These are phyloP conservation scores for Gastrophysa polygoni DNA, from an alignment of 2,888 invertebrate species.

Conservation along the genomic window DNA sequence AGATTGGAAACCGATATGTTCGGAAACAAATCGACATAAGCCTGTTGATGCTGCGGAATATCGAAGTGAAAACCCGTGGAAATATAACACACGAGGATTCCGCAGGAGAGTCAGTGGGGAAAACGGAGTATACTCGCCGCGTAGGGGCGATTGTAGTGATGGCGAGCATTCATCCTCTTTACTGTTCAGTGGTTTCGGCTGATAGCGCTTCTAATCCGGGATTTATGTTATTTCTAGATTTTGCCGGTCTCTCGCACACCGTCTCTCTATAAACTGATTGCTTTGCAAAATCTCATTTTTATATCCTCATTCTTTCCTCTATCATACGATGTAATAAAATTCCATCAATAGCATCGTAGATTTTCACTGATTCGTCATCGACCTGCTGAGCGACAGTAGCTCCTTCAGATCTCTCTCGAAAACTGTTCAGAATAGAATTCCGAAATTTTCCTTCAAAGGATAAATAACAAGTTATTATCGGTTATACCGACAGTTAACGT, in stretches of 20 bases:
- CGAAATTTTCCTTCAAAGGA: no score
- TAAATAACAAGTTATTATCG: no score
- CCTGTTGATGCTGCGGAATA: background rate
- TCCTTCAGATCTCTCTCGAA: no score
- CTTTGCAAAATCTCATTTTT: constrained; percentile 30
- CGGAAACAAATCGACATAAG: background rate
- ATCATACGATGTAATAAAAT: constrained; percentile 19
- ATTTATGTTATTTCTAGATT: constrained; percentile 58
- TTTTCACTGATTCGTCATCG: no score
- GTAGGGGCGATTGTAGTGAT: constrained; percentile 18
- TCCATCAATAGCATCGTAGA: no score
- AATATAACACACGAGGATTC: constrained; percentile 6
- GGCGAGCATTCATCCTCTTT: constrained; percentile 50
- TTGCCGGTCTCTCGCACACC: background rate
- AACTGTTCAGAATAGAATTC: no score
- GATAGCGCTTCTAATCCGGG: constrained; percentile 58
- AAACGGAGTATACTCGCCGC: background rate
- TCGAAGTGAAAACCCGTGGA: constrained; percentile 3
- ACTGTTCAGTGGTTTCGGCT: constrained; percentile 56
- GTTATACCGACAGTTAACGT: no score
- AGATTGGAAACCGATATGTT: background rate
- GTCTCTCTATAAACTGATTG: constrained; percentile 40
- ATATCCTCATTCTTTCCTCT: constrained; percentile 21
- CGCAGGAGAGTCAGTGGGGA: background rate
- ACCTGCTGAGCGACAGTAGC: no score